Percentiles rank a stretch among this genome's conserved stretches.
These are phyloP conservation scores for Asarcornis scutulata DNA, from an alignment of 2,113 vertebrate species.

Conservation along the genomic window DNA sequence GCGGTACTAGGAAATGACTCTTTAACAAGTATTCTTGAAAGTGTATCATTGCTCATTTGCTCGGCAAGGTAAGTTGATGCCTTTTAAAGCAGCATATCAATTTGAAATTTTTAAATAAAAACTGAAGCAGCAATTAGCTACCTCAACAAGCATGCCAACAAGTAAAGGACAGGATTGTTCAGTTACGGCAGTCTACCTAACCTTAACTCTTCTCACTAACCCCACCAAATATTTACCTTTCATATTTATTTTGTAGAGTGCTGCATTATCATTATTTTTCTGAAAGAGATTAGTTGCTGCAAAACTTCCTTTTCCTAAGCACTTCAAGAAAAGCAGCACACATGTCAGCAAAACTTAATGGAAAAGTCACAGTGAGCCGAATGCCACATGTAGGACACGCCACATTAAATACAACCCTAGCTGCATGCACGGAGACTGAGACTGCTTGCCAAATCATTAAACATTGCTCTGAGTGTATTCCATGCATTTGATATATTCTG, in stretches of 20 bases:
- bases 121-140: neutral
- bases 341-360: neutral
- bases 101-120: conserved; percentile 15
- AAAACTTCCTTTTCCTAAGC: conserved; percentile 20
- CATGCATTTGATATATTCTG: neutral
- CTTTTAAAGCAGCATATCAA: neutral
- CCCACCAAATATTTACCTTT: conserved; percentile 10
- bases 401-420: neutral
- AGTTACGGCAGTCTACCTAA: neutral
- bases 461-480: neutral
- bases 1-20: conserved; percentile 47
- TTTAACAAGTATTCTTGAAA: conserved; percentile 47
- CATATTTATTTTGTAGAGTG: conserved; percentile 45
- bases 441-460: neutral
- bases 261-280: conserved; percentile 31
- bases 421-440: neutral
- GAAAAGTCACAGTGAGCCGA: conserved; percentile 37
- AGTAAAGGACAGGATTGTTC: neutral
- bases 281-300: conserved; percentile 10
- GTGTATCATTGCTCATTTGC: conserved; percentile 11
- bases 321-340: conserved; percentile 7
- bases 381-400: neutral
- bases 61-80: neutral
- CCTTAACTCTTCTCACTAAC: conserved; percentile 13
- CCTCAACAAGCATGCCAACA: neutral